phyloP scores from a whole-genome alignment of 1,140 invertebrate species.

The Drosophila insularis region DNA sequence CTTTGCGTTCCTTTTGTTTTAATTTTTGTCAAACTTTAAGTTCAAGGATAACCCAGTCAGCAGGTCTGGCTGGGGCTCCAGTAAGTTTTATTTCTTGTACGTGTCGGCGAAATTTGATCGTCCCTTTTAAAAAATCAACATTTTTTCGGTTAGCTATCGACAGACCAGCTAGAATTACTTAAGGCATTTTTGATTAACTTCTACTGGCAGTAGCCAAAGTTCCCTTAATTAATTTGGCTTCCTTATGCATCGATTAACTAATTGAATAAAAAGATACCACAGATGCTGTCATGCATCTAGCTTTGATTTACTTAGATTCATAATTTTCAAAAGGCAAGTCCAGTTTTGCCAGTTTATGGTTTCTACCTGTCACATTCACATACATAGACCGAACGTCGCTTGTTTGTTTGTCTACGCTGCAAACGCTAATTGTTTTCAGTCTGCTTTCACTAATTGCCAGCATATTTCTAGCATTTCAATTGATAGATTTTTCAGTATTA shows the following conservation, averaged over 20 bases:
- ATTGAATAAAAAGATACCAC: not conserved
- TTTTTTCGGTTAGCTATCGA: constrained; percentile 17
- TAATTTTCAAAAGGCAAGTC: not conserved
- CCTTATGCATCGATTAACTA: constrained; percentile 21
- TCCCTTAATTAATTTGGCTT: constrained; percentile 63
- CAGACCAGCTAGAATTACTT: constrained; percentile 59
- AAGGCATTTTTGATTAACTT: constrained; percentile 32
- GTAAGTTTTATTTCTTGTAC: constrained; percentile 30
- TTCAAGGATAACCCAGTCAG: constrained; percentile 64
- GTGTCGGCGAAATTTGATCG: constrained; percentile 64
- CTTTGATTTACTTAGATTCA: not conserved
- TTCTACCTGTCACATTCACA: constrained; percentile 12
- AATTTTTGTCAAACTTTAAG: constrained; percentile 64
- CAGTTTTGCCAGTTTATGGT: not conserved
- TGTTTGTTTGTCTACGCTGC: constrained; percentile 42
- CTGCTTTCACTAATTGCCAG: constrained; percentile 66
- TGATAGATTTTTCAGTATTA: constrained; percentile 67
- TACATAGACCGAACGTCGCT: constrained; percentile 23
- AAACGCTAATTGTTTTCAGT: constrained; percentile 75
- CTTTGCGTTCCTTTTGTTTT: constrained; percentile 15
- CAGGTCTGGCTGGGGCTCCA: constrained; percentile 17
- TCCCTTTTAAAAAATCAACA: constrained; percentile 36
- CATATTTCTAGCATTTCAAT: constrained; percentile 36
- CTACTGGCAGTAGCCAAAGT: constrained; percentile 38
- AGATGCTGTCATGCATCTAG: not conserved